A percentile compares a stretch with the other conserved stretches of the same genome.
These are phyloP conservation scores for Meda fulgida DNA, from an alignment of 2,797 vertebrate genomes.

Conservation along the genomic window DNA sequence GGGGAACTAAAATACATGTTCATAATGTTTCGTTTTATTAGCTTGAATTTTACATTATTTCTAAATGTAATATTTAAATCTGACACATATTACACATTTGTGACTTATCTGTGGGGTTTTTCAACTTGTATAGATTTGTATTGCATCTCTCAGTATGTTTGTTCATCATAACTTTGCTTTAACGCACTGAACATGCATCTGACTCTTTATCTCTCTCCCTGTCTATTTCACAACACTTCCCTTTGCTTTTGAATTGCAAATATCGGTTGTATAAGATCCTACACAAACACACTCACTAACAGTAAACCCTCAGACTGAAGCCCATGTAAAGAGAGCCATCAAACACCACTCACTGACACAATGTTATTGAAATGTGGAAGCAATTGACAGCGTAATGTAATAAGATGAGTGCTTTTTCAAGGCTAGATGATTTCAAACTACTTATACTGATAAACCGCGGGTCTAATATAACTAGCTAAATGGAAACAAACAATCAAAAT, in stretches of 20 bases:
- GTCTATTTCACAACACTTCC: not conserved
- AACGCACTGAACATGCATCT: not conserved
- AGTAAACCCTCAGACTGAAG: not conserved
- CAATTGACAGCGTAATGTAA: not conserved
- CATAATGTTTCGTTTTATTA: not conserved
- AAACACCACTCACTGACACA: conserved; percentile 10
- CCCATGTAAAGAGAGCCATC: not conserved
- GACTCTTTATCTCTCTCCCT: not conserved
- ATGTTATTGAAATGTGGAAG: not conserved
- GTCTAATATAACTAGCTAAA: not conserved
- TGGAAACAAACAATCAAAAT: not conserved
- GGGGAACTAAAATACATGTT: not conserved
- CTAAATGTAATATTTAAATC: not conserved
- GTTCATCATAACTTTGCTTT: not conserved
- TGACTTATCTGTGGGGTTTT: too few species aligned
- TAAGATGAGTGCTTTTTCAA: conserved; percentile 18
- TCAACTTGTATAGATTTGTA: not conserved
- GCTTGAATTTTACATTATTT: not conserved
- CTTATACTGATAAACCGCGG: not conserved
- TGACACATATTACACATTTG: too few species aligned
- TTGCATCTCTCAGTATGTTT: not conserved
- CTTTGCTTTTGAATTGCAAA: not conserved
- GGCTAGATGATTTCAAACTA: not conserved
- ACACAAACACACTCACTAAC: not conserved
- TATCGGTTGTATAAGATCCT: not conserved